Conservation (phyloP, 2,888 invertebrate genomes). For the Dynastes grantii region DNA sequence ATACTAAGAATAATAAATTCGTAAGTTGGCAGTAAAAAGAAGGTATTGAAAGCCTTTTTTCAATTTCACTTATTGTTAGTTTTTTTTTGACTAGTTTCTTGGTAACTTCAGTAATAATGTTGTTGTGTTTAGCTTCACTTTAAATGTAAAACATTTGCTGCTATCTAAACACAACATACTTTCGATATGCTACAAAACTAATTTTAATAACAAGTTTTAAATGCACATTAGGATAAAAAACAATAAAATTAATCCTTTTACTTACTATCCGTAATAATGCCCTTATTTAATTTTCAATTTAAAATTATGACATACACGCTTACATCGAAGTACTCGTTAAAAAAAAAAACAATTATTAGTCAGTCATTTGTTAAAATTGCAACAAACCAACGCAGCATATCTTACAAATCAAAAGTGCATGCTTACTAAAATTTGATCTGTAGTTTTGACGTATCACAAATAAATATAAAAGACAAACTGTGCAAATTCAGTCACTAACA, state of each 20-base stretch:
- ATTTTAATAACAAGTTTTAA: no score
- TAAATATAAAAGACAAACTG: not conserved
- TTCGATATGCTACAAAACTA: no score
- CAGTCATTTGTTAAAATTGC: constrained; percentile 35
- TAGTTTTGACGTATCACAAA: constrained; percentile 1
- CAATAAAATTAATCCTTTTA: no score
- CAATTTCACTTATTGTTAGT: not conserved
- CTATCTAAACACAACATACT: no score
- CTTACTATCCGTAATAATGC: no score
- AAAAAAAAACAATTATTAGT: constrained; percentile 26
- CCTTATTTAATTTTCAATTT: not conserved
- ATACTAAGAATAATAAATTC: constrained; percentile 1
- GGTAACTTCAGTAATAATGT: not conserved
- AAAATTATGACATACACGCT: constrained; percentile 22
- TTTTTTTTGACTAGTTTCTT: not conserved
- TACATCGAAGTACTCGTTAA: constrained; percentile 6
- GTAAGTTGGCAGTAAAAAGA: not conserved
- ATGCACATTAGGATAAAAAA: no score
- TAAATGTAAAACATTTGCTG: no score
- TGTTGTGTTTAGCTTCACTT: not conserved
- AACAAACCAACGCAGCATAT: constrained; percentile 5
- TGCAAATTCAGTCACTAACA: constrained; percentile 33
- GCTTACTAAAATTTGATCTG: not conserved
- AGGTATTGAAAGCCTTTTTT: not conserved
- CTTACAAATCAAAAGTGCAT: not conserved